phyloP scores from a whole-genome alignment of 2,888 invertebrate species.

The Torymus texanus region DNA sequence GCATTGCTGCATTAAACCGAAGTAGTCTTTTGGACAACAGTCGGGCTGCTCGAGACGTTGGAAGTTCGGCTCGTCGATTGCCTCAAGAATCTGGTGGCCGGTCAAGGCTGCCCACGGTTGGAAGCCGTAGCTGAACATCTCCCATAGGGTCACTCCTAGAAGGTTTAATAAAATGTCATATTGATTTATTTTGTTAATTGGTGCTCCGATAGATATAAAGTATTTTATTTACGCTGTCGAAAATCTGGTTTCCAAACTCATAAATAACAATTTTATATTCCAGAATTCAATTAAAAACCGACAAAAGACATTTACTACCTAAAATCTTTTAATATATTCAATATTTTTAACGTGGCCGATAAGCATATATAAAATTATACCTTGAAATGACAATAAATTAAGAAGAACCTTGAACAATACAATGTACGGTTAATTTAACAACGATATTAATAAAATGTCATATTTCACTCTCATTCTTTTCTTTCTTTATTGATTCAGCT shows the following conservation, averaged over 20 bases:
- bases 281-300: not conserved
- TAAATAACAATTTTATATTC: not conserved
- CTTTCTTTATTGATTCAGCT: too few relatives aligned
- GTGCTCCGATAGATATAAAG: too few relatives aligned
- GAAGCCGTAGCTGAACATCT: slow-evolving; percentile 99
- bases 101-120: slow-evolving; percentile 98
- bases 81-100: slow-evolving; percentile 94
- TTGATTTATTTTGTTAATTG: not conserved
- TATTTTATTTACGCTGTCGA: too few relatives aligned
- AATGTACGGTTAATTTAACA: too few relatives aligned
- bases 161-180: not conserved
- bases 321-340: too few relatives aligned
- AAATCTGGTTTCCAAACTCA: not conserved
- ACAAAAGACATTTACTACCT: too few relatives aligned
- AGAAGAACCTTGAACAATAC: too few relatives aligned
- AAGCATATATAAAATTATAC: too few relatives aligned
- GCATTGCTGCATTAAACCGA: slow-evolving; percentile 93
- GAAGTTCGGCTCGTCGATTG: slow-evolving; percentile 94
- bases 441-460: too few relatives aligned
- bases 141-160: slow-evolving; percentile 94
- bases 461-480: too few relatives aligned
- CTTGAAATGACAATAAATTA: too few relatives aligned
- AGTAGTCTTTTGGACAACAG: slow-evolving; percentile 95
- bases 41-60: slow-evolving; percentile 94
- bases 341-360: too few relatives aligned